Evolutionary conservation across 2,888 invertebrate species (phyloP), one percentile per base, ranked within the genome.

Genomic region (Dromius quadrimaculatus): DNA sequence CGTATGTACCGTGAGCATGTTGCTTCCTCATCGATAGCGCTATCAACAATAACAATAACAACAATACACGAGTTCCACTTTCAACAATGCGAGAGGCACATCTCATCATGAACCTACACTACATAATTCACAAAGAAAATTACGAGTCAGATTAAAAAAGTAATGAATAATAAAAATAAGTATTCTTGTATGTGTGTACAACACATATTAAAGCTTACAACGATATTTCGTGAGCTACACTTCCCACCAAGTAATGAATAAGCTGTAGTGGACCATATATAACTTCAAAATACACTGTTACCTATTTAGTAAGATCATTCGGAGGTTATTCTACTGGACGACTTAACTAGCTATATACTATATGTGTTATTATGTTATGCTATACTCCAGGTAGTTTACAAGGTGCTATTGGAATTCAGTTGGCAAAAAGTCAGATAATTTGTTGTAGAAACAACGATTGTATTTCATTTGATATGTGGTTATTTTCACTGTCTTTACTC

Each of bases 171-270:
- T 64, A 64, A 64, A 64, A 64, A 28, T 64, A 59, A 59, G 59
- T 59, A 59, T 59, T 36, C 59, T 59, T 50, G 36, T 65, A 36
- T 50, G 36, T 50, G 50, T 50, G 47, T 47, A 41, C 22, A 41
- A 41, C 28, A 62, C 13, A 63, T 22, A 63, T 45, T 63, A 63
- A 45, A 63, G 22, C 38, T 22, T 59, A 68, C 68, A 68, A 22
- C 68, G 41, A 68, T 57, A 68, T 68, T 68, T 82, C 82, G 82
- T 82, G 82, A 82, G 80, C 76, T 79, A 79, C 79, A 78, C 82
- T 81, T 79, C 82, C 82, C 82, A 82, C 82, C 81, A 81, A 80
- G 81, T 82, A 82, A 82, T 82, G 82, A 82, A 68, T 68, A 68
- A 57, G 68, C 23, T 66, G 8, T 19, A 66, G 20, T 38, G 5